Conservation (phyloP, 2,797 vertebrate genomes). For the Coilia nasus region DNA sequence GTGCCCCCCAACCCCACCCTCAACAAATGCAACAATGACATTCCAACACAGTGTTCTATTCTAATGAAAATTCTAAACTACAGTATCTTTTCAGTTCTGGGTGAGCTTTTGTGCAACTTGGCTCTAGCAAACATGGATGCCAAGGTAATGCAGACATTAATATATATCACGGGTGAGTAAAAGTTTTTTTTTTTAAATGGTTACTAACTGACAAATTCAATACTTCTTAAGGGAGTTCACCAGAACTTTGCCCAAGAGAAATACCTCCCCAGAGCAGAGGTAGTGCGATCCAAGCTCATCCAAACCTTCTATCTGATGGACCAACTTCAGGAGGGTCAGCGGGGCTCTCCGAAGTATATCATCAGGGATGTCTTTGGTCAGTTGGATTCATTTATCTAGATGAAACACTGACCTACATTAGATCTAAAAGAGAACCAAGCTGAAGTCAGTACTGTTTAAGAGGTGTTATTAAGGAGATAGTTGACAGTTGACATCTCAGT, state of each 20-base stretch:
- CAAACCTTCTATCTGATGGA: slow-evolving; percentile 66
- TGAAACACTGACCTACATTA: too few species aligned
- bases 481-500: too few species aligned
- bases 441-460: too few species aligned
- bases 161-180: not conserved
- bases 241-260: not conserved
- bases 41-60: slow-evolving; percentile 11
- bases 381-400: slow-evolving; percentile 40
- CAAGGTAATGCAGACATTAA: not conserved
- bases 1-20: too few species aligned
- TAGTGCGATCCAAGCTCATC: slow-evolving; percentile 59
- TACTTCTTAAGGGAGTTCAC: not conserved
- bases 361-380: slow-evolving; percentile 59
- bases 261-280: slow-evolving; percentile 54
- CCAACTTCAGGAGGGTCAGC: slow-evolving; percentile 56
- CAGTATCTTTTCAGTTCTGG: not conserved
- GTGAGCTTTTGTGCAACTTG: not conserved
- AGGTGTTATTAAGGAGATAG: too few species aligned
- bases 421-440: not conserved
- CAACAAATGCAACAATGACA: not conserved
- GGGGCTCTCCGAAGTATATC: slow-evolving; percentile 61
- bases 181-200: not conserved
- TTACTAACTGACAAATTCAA: not conserved
- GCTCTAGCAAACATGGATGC: not conserved
- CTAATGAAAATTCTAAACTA: not conserved